These are phyloP conservation scores for Caenorhabditis sp. DNA, from an alignment of 2,888 invertebrate species.

Conservation along the genomic window DNA sequence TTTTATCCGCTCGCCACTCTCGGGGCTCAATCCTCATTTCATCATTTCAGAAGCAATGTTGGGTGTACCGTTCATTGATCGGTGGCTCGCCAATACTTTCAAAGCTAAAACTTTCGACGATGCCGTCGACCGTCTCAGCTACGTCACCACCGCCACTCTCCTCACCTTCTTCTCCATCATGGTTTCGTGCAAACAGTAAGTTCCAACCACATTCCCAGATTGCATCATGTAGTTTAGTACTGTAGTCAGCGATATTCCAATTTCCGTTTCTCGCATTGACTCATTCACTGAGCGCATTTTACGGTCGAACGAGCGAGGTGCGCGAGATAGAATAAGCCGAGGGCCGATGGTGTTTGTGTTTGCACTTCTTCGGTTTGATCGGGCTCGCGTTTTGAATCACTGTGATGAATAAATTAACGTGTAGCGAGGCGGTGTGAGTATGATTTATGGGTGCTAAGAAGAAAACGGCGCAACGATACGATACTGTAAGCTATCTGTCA, in stretches of 20 bases:
- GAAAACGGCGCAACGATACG: background rate
- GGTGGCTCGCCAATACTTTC: conserved; percentile 72
- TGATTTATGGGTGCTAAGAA: conserved; percentile 19
- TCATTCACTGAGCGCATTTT: conserved; percentile 23
- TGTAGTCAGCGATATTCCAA: conserved; percentile 8
- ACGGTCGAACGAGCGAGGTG: conserved; percentile 34
- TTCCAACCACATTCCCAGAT: background rate
- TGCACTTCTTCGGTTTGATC: conserved; percentile 46
- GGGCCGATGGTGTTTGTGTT: conserved; percentile 35
- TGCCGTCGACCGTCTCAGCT: conserved; percentile 76
- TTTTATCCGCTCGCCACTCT: conserved; percentile 6
- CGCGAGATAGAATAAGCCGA: conserved; percentile 46
- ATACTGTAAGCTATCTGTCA: conserved; percentile 20
- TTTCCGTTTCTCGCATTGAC: conserved; percentile 17
- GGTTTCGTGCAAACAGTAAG: conserved; percentile 78
- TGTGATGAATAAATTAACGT: conserved; percentile 43
- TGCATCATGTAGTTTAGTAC: conserved; percentile 2
- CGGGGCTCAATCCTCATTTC: background rate
- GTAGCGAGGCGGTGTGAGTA: conserved; percentile 4
- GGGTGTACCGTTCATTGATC: conserved; percentile 77
- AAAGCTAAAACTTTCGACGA: conserved; percentile 76
- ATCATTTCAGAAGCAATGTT: conserved; percentile 68
- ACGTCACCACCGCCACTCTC: conserved; percentile 75
- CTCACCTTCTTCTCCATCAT: conserved; percentile 78
- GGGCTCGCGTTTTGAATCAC: no score